A percentile compares a stretch with the other conserved stretches of the same genome.
phyloP scores from a whole-genome alignment of 2,797 vertebrate genomes.

The Ceryle rudis region DNA sequence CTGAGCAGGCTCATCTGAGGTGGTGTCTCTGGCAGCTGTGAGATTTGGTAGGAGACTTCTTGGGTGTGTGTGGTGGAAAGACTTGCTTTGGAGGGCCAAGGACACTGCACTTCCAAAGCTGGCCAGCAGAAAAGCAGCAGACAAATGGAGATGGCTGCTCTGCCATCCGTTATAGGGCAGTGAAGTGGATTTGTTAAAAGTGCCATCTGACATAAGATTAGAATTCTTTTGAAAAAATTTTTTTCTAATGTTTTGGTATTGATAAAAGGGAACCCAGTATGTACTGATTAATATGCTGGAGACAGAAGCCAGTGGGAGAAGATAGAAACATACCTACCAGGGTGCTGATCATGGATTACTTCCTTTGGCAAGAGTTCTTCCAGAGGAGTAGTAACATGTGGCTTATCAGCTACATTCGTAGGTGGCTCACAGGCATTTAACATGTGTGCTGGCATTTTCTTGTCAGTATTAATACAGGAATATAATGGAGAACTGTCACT shows the following conservation, averaged over 20 bases:
- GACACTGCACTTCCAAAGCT: accelerated
- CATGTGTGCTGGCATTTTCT: not conserved
- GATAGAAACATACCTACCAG: not conserved
- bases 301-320: not conserved
- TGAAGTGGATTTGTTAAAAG: not conserved
- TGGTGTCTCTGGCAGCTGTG: not conserved
- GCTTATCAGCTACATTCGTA: not conserved
- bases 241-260: not conserved
- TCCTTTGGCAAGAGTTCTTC: not conserved
- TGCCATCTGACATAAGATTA: not conserved
- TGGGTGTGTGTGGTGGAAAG: not conserved
- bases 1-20: not conserved
- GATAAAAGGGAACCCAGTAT: accelerated
- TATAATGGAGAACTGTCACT: not conserved
- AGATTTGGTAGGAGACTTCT: not conserved
- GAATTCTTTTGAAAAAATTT: not conserved
- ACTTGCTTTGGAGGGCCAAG: not conserved
- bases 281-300: not conserved
- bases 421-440: not conserved
- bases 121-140: not conserved
- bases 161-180: accelerated
- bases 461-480: not conserved
- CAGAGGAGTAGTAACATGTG: not conserved
- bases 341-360: not conserved
- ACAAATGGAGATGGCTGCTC: not conserved